phyloP scores from a whole-genome alignment of 2,797 vertebrate genomes.

The Sebastes diaconus region DNA sequence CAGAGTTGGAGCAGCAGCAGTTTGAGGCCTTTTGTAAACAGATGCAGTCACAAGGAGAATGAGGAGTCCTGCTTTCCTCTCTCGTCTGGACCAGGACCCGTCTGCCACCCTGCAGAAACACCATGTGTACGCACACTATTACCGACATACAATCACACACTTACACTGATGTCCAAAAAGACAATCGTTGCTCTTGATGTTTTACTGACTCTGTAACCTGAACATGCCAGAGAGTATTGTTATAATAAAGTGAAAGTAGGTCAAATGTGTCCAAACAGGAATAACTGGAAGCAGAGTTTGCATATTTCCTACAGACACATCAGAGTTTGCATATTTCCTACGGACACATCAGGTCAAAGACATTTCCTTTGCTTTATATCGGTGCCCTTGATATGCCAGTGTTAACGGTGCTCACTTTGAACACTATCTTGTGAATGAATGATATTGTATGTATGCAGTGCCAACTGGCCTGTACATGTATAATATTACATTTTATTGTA shows the following conservation, averaged over 20 bases:
- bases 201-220: not conserved
- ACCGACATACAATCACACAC: not conserved
- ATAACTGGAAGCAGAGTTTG: no score
- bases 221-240: not conserved
- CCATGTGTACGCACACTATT: not conserved
- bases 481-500: not conserved
- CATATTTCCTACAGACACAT: no score
- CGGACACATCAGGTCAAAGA: no score
- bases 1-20: slow-evolving; percentile 95
- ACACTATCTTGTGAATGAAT: not conserved
- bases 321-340: no score
- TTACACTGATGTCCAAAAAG: not conserved
- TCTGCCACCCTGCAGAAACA: not conserved
- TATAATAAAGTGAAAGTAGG: not conserved
- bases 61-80: slow-evolving; percentile 61
- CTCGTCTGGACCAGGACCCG: slow-evolving; percentile 16
- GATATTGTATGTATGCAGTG: not conserved
- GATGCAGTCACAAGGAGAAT: slow-evolving; percentile 91
- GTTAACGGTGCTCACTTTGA: slow-evolving; percentile 8
- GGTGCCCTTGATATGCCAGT: not conserved
- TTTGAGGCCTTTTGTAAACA: slow-evolving; percentile 97
- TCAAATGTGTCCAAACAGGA: not conserved
- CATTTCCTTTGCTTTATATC: no score
- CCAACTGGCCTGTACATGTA: not conserved
- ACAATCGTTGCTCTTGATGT: not conserved